Base-by-base conservation (phyloP, 2,797 vertebrate species). In the Scyliorhinus canicula region DNA sequence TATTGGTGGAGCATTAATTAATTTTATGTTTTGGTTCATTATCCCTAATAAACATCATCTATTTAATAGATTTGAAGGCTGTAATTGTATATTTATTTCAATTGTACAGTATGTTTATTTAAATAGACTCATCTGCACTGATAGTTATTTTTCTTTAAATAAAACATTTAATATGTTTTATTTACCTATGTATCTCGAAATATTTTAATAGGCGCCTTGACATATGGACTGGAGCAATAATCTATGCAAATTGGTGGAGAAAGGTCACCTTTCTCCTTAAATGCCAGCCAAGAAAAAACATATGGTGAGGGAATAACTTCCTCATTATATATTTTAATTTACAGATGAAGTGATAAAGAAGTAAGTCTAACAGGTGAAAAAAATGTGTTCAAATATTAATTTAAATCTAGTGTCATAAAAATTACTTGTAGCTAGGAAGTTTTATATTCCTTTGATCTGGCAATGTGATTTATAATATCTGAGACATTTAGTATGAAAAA, bases 251-350 rank as follows among this genome's bases (percentile, higher is more conserved):
- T 82, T 55, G 50, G 9, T 86, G 84, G 84, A 31, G 47, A 86
- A 82, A 86, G 84, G 50, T 55, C 84, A 86, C 26, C 50, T 55
- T 86, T 86, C 84, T 86, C 47, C 84, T 86, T 21, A 82, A 82
- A 82, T 82, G 40, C 79, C 79, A 55, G 47, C 84, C 50, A 52
- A 50, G 50, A 21, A 86, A 86, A 86, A 26, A 12, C 47, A 86
- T 86, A 86, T 86, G 26, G 12, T 35, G 31, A 35, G 52, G 11
- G 84, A 86, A 55, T 35, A 86, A 55, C 11, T 5, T 55, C 9
- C 84, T 31, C 50, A 35, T 50, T 85, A 28, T 28, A 50, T 85
- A 47, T 16, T 86, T 55, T 86, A 86, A 86, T 55, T 55, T 55
- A 55, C 1, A 35, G 14, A 16, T 31, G 84, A 86, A 86, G 84